phyloP scores from a whole-genome alignment of 2,797 vertebrate species.

The Austrolebias charrua region DNA sequence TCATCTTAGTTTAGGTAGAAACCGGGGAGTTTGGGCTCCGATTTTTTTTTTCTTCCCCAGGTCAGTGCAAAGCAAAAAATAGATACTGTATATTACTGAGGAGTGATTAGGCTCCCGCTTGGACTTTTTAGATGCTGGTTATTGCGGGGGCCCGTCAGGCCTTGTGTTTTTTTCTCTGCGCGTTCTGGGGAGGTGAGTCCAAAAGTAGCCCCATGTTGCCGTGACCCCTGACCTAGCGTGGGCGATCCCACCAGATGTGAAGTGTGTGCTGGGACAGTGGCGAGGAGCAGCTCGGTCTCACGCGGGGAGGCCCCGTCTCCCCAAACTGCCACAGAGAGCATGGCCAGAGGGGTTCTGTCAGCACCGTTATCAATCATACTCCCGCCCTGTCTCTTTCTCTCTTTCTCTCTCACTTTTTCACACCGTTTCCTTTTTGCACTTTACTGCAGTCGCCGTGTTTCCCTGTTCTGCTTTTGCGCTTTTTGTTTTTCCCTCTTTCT shows the following conservation, averaged over 20 bases:
- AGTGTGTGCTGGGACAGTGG: constrained; percentile 81
- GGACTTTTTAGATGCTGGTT: constrained; percentile 74
- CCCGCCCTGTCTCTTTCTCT: constrained; percentile 70
- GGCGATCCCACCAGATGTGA: constrained; percentile 83
- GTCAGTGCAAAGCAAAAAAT: constrained; percentile 46
- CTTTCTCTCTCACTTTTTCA: constrained; percentile 57
- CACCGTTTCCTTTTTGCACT: constrained; percentile 68
- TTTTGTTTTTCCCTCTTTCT: constrained; percentile 60
- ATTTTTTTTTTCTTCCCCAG: constrained; percentile 46
- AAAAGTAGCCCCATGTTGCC: constrained; percentile 76
- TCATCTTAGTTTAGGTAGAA: constrained; percentile 51
- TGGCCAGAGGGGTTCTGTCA: constrained; percentile 83
- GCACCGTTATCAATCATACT: constrained; percentile 83
- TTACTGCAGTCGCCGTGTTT: constrained; percentile 50
- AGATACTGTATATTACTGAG: constrained; percentile 43
- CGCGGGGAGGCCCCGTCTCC: constrained; percentile 80
- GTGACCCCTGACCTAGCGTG: constrained; percentile 76
- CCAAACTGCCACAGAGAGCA: constrained; percentile 82
- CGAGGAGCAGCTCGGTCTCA: constrained; percentile 79
- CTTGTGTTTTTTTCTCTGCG: constrained; percentile 71
- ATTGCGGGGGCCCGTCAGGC: constrained; percentile 63
- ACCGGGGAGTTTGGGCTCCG: constrained; percentile 13
- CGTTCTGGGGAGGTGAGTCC: constrained; percentile 77
- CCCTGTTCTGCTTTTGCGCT: constrained; percentile 51
- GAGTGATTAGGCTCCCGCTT: constrained; percentile 69